These are phyloP conservation scores for Pristionchus fissidentatus DNA, from an alignment of 2,888 invertebrate genomes.

Conservation along the genomic window DNA sequence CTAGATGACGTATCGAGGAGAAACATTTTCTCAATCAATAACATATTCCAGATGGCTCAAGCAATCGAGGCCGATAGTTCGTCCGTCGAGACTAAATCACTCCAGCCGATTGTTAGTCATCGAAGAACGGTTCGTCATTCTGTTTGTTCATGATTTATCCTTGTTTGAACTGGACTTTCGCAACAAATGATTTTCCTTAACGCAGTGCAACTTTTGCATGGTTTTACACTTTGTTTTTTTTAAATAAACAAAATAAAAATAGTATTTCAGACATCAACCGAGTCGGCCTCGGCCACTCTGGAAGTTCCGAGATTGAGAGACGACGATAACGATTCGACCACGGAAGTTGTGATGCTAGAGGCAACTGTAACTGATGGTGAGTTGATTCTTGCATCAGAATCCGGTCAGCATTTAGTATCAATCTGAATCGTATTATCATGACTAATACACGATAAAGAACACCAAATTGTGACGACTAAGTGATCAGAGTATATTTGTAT, in stretches of 20 bases:
- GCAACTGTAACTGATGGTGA: slow-evolving; percentile 28
- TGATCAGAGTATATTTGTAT: too few species aligned
- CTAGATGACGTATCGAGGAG: neutral
- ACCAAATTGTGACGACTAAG: too few species aligned
- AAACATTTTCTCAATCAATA: neutral
- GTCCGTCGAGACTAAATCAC: slow-evolving; percentile 29
- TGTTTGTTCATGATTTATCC: neutral
- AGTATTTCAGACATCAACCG: slow-evolving; percentile 11
- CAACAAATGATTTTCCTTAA: too few species aligned
- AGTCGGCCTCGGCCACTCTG: neutral
- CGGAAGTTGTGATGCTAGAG: slow-evolving; percentile 46
- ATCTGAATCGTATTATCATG: too few species aligned
- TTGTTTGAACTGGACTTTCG: neutral
- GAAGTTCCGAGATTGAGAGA: neutral
- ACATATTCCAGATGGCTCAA: slow-evolving; percentile 38
- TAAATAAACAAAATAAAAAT: too few species aligned
- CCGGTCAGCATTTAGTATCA: too few species aligned
- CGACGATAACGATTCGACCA: neutral
- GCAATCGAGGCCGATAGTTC: slow-evolving; percentile 28
- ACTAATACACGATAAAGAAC: too few species aligned
- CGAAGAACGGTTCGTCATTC: neutral
- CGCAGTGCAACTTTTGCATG: neutral
- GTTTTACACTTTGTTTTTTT: too few species aligned
- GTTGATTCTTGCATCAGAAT: too few species aligned
- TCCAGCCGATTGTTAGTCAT: slow-evolving; percentile 29